Evolutionary conservation across 1,140 invertebrate genomes (phyloP).

Genomic region (Melipona quadrifasciata): DNA sequence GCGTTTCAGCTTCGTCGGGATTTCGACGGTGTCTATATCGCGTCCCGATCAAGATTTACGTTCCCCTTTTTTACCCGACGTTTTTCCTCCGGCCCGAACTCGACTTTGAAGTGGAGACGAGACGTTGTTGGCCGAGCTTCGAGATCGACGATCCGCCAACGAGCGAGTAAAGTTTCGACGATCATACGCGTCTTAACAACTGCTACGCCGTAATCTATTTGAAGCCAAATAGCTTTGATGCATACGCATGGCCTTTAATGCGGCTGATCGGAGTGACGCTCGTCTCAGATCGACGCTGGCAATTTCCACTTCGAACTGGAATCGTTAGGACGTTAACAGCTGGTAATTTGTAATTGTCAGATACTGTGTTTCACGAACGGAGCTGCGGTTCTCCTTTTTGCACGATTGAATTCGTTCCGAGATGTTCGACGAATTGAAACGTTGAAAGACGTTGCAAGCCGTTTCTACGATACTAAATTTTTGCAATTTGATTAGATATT

Average conservation of each 20-base stretch:
- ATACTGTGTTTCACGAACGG: too few relatives aligned
- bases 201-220: conserved; percentile 1
- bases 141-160: background rate
- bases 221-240: background rate
- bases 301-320: conserved; percentile 19
- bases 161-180: background rate
- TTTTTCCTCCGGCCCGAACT: background rate
- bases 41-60: background rate
- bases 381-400: background rate
- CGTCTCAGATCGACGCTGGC: background rate
- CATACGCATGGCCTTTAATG: background rate
- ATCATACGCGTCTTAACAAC: background rate
- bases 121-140: background rate
- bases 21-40: conserved; percentile 26
- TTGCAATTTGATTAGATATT: too few relatives aligned
- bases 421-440: too few relatives aligned
- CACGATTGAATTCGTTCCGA: too few relatives aligned
- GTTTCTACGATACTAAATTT: too few relatives aligned
- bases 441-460: background rate
- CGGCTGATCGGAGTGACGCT: background rate
- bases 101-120: background rate
- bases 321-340: background rate
- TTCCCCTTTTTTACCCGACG: background rate
- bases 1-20: conserved; percentile 12
- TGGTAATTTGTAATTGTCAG: background rate